Base-by-base conservation (phyloP, 2,797 vertebrate genomes). In the Schizothorax lantsangensis region DNA sequence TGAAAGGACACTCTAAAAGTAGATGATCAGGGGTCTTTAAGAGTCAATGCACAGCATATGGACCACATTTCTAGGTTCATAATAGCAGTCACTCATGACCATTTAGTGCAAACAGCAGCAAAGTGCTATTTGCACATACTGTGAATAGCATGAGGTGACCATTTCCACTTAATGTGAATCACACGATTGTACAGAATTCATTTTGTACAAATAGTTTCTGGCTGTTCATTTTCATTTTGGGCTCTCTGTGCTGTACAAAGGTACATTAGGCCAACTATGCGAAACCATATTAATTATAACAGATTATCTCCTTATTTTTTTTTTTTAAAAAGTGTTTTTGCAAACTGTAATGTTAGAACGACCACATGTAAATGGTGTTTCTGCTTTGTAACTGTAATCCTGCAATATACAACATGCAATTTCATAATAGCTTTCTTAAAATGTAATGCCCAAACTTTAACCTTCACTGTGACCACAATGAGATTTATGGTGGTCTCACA, bases 141-240 rank as follows among this genome's bases (percentile, higher is more conserved):
- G 78, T 86, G 84, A 86, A 86, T 81, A 86, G 84, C 84, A 81
- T 86, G 78, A 81, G 69, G 69, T 81, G 26, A 81, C 52, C 43
- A 81, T 59, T 81, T 86, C 64, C 84, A 86, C 45, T 49, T 80
- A 64, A 19, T 74, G 26, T 33, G 47, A 85, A 79, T 72, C 38
- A 47, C 19, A 45, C 5, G 1, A 62, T 74, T 86, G 52, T 4
- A 64, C 30, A 74, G 84, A 81, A 81, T 81, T 38, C 12, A 74
- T 73, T 64, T 74, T 21, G 49, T 33, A 10, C 47, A 79, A 71
- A 85, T 57, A 45, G 68, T 72, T 72, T 86, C 69, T 86, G 57
- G 40, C 54, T 74, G 54, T 81, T 81, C 40, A 80, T 86, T 81
- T 86, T 66, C 19, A 80, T 36, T 59, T 49, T 36, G 40, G 38